Percentiles rank a stretch among this genome's conserved stretches.
phyloP scores from a whole-genome alignment of 2,797 vertebrate species.

The Aeoliscus strigatus region DNA sequence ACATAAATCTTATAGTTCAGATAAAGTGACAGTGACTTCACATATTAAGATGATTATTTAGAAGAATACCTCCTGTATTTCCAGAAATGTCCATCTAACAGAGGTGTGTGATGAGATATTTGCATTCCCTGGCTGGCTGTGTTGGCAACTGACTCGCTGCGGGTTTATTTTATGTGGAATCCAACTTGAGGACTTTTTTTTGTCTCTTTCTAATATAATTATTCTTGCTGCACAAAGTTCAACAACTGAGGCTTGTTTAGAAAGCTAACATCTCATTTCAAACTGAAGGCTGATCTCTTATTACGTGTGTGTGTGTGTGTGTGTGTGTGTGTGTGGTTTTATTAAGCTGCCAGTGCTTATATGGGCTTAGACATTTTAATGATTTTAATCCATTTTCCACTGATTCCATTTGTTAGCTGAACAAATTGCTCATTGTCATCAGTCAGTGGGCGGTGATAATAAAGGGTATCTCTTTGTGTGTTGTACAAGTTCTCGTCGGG shows the following conservation, averaged over 20 bases:
- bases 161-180: conserved; percentile 25
- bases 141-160: conserved; percentile 17
- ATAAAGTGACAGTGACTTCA: too few relatives aligned
- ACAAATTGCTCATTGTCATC: conserved; percentile 16
- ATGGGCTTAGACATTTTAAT: conserved; percentile 3
- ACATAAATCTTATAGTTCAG: too few relatives aligned
- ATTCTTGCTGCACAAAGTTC: too few relatives aligned
- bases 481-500: conserved; percentile 23
- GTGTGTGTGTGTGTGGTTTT: too few relatives aligned
- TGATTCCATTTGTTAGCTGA: conserved; percentile 26
- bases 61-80: too few relatives aligned
- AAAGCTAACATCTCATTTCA: too few relatives aligned
- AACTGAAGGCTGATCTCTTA: too few relatives aligned
- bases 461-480: conserved; percentile 12
- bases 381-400: conserved; percentile 31
- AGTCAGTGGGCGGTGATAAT: conserved; percentile 20
- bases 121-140: conserved; percentile 1
- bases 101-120: neutral
- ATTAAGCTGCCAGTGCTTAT: conserved; percentile 13
- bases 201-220: too few relatives aligned
- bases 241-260: too few relatives aligned
- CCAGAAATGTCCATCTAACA: too few relatives aligned
- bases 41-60: too few relatives aligned
- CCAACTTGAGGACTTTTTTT: neutral
- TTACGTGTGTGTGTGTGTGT: too few relatives aligned